Evolutionary conservation across 1,140 invertebrate species (phyloP), one percentile per base, ranked within the genome.

Genomic region (Papilio dardanus): DNA sequence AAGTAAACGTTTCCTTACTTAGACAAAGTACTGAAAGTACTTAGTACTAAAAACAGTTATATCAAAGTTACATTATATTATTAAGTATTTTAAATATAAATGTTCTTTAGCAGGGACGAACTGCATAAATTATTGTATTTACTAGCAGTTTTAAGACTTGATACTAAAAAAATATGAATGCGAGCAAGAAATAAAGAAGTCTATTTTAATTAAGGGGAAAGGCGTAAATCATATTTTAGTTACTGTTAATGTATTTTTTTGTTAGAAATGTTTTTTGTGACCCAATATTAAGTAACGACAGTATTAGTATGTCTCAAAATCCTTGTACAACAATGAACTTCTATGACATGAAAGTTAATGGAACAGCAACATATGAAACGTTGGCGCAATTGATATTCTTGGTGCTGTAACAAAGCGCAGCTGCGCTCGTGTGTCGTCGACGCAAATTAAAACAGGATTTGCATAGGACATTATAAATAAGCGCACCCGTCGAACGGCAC

Each of bases 391-490:
- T 69, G 67, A 69, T 69, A 69, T 69, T 69, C 67, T 31, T 42
- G 21, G 37, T 40, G 24, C 35, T 40, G 24, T 40, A 69, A 69
- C 67, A 69, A 69, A 69, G 67, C 37, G 67, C 67, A 69, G 67
- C 67, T 69, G 67, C 21, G 67, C 21, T 35, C 37, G 2, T 69
- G 67, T 69, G 67, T 42, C 54, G 37, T 42, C 67, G 67, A 69
- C 67, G 67, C 37, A 69, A 69, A 69, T 69, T 69, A 69, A 69
- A 69, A 69, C 67, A 8, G 67, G 67, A 69, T 69, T 69, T 69
- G 67, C 67, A 69, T 69, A 69, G 67, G 67, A 69, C 33, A 69
- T 69, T 69, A 69, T 69, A 69, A 69, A 69, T 69, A 69, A 69
- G 67, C 67, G 67, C 67, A 42, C 67, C 21, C 67, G 67, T 69